Conservation (phyloP, 2,888 invertebrate genomes). For the Ichneumon xanthorius region DNA sequence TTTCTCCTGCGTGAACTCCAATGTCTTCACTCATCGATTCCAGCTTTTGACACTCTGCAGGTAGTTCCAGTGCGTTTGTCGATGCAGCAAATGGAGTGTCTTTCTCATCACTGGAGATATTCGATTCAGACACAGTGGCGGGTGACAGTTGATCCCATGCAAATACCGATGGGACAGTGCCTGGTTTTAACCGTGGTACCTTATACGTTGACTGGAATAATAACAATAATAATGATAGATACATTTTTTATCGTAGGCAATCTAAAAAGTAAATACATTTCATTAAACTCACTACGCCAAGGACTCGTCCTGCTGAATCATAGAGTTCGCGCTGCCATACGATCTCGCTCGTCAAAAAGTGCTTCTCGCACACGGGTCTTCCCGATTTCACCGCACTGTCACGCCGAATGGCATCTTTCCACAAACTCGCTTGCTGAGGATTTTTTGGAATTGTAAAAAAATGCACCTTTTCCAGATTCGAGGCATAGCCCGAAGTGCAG, state of each 20-base stretch:
- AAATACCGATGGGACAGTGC: slow-evolving; percentile 35
- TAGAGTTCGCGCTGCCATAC: slow-evolving; percentile 39
- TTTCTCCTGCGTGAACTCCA: not conserved
- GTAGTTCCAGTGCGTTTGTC: no score
- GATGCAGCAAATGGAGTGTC: no score
- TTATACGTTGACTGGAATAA: slow-evolving; percentile 29
- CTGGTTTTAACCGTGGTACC: slow-evolving; percentile 32
- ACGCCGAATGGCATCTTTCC: slow-evolving; percentile 15
- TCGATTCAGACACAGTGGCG: not conserved
- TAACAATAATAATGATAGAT: not conserved
- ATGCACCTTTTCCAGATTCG: slow-evolving; percentile 48
- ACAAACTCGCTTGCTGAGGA: not conserved
- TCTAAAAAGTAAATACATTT: not conserved
- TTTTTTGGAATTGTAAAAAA: slow-evolving; percentile 53
- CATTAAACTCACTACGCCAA: slow-evolving; percentile 45
- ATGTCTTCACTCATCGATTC: not conserved
- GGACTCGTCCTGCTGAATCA: slow-evolving; percentile 24
- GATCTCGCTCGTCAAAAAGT: slow-evolving; percentile 44
- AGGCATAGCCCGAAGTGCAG: slow-evolving; percentile 50
- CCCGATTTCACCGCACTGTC: slow-evolving; percentile 18
- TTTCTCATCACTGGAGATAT: not conserved
- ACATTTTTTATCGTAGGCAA: no score
- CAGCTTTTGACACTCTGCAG: not conserved
- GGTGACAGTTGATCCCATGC: slow-evolving; percentile 15
- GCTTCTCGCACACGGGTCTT: slow-evolving; percentile 42